Base-by-base conservation (phyloP, 2,113 vertebrate genomes). In the Reinhardtius hippoglossoides region DNA sequence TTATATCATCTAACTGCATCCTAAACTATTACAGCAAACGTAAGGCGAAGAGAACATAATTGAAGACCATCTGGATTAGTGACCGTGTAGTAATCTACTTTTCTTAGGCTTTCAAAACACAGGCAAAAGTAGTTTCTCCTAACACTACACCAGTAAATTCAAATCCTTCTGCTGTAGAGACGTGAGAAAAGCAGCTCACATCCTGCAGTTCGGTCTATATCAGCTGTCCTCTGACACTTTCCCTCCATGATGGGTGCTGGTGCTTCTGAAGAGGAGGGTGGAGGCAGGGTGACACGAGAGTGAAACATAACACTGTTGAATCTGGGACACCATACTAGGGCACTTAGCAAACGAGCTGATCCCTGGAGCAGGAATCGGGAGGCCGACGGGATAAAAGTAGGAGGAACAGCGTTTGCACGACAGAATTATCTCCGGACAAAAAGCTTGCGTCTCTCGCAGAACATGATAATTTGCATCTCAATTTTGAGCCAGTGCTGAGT, bases 301-400 rank as follows among this genome's bases (percentile, higher is more conserved):
- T 84, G 81, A 88, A 84, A 80, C 73, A 27, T 70, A 79, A 78
- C 78, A 59, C 80, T 20, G 23, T 13, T 62, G 84, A 89, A 94
- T 91, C 82, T 94, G 89, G 92, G 92, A 92, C 93, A 85, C n/a
- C 82, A 77, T 87, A 92, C 84, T 84, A 67, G 92, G 89, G 48
- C 91, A 88, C 88, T 80, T 72, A 88, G 71, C 78, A 66, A 87
- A 55, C 73, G 58, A 71, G 75, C 84, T 78, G 71, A 82, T 92
- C 88, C 86, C 86, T 46, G 66, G 89, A 88, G 91, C 85, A 63
- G 71, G 82, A 83, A 87, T 87, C 85, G 78, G 84, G 86, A 87
- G 87, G 74, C 85, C 76, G 40, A 71, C 67, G 9, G 63, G 78
- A 75, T 85, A 81, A 81, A 88, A 91, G 85, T 68, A 78, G 72